Evolutionary conservation across 2,113 vertebrate species (phyloP), one percentile per base, ranked within the genome.

Genomic region (Madoqua kirkii): DNA sequence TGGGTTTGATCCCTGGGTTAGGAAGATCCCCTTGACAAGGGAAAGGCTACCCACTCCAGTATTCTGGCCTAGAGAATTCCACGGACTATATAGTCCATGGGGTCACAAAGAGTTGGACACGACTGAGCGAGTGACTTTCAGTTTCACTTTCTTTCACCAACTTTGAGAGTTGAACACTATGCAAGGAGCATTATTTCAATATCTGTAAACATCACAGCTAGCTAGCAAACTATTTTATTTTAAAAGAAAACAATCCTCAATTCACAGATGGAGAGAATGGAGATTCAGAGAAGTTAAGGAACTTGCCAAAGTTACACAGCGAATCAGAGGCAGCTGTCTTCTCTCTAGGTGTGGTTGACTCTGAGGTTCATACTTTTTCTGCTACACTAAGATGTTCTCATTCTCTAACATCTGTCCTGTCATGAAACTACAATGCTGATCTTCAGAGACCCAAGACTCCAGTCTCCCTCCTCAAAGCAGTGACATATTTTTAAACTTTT

Each of bases 221-320:
- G 57, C 57, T 31, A 64, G 71, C 14, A 81, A 87, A n/a, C 9
- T 12, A 25, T 21, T 25, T 55, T 43, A 43, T 10, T 25, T 55
- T 60, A 25, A 59, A 33, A 64, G 3, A 17, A 64, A 64, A n/a
- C 7, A 40, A 67, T 52, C 19, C 48, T 45, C 7, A 45, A 15
- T 81, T 88, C 79, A 67, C 7, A 27, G 36, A 45, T 64, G 45
- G 16, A 64, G 59, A 88, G 29, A n/a, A 88, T 67, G 57, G 85
- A 94, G 57, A 55, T n/a, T 64, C 36, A 55, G 92, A 64, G 74
- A 64, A 14, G 21, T 55, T 81, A 94, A 64, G 92, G 45, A 94
- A 94, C n/a, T 27, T 64, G 43, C 54, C 54, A 23, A 50, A 40
- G 40, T 50, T 43, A 50, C 83, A 60, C 33, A 60, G 36, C 4